Evolutionary conservation across 2,888 invertebrate species (phyloP), one percentile per base, ranked within the genome.

Genomic region (Caenorhabditis sulstoni): DNA sequence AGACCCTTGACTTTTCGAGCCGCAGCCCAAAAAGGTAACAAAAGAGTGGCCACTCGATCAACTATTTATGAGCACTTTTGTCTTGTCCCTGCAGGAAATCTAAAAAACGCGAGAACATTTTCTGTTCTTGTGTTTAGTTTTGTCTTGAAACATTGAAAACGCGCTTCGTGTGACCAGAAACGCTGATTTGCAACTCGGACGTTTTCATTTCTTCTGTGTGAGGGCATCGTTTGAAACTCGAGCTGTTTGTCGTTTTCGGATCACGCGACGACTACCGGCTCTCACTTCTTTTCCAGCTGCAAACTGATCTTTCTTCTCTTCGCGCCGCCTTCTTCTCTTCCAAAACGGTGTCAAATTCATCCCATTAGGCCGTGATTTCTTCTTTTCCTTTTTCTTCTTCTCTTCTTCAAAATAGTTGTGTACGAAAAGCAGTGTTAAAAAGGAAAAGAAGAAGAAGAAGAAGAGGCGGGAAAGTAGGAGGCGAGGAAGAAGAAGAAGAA

Each of bases 331-430:
- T 16, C 47, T 29, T 11, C 37, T 14, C 0, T 39, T 23, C 52
- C n/a, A 37, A 23, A 41, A 18, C 41, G 59, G 59, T 61, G 53
- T 68, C 68, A 53, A 37, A 68, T 68, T 68, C 52, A 35, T 47
- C 58, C 55, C 57, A 66, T 66, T 66, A 68, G 12, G 47, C n/a
- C 29, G 12, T 22, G 16, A 14, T 18, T 68, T 52, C 44, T 61
- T 29, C 53, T 61, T 29, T 29, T 29, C 29, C 68, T 23, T 22
- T 23, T 50, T 44, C 44, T 35, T 50, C 37, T 50, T 20, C 11
- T 50, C 49, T 58, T 59, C 52, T 58, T 49, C 49, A 57, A 44
- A 57, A 16, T 39, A 68, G 44, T 61, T 68, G 68, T 61, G 52
- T 52, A 58, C 59, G 52, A 53, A 41, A 18, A 23, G 18, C 2